Conservation (phyloP, 2,797 vertebrate species). For the Micromesistius poutassou region DNA sequence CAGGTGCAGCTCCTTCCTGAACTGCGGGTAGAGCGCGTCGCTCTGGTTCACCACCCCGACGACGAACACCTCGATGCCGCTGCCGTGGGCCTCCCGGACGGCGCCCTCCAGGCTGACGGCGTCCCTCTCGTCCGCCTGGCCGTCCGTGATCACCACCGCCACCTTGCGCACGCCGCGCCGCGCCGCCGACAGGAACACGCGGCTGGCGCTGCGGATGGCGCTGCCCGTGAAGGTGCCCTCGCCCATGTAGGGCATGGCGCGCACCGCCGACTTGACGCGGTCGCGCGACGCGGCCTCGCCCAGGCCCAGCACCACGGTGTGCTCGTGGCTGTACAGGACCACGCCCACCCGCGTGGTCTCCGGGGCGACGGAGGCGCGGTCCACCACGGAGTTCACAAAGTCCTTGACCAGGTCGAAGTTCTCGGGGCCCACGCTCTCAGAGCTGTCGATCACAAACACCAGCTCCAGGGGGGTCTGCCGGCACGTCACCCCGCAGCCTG, state of each 20-base stretch:
- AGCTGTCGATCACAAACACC: constrained; percentile 89
- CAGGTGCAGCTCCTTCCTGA: constrained; percentile 76
- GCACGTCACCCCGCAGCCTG: constrained; percentile 63
- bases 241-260: constrained; percentile 80
- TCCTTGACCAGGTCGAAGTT: constrained; percentile 82
- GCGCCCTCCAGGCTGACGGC: constrained; percentile 62
- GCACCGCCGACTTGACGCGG: constrained; percentile 70
- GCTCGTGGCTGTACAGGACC: constrained; percentile 83
- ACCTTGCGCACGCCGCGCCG: constrained; percentile 73
- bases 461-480: constrained; percentile 77
- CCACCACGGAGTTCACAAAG: constrained; percentile 79
- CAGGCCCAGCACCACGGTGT: constrained; percentile 71
- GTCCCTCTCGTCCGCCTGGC: constrained; percentile 77
- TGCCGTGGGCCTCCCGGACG: constrained; percentile 61
- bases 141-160: constrained; percentile 82
- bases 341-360: constrained; percentile 72
- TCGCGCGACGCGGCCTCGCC: constrained; percentile 66
- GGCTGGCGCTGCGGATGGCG: constrained; percentile 73
- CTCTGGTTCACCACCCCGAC: constrained; percentile 79
- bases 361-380: constrained; percentile 61
- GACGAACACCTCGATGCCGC: constrained; percentile 77
- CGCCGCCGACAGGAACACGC: constrained; percentile 66
- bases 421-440: constrained; percentile 81
- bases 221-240: constrained; percentile 84
- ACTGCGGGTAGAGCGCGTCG: constrained; percentile 71